Conservation (phyloP, 2,797 vertebrate species). For the Paramormyrops hopkinsi region DNA sequence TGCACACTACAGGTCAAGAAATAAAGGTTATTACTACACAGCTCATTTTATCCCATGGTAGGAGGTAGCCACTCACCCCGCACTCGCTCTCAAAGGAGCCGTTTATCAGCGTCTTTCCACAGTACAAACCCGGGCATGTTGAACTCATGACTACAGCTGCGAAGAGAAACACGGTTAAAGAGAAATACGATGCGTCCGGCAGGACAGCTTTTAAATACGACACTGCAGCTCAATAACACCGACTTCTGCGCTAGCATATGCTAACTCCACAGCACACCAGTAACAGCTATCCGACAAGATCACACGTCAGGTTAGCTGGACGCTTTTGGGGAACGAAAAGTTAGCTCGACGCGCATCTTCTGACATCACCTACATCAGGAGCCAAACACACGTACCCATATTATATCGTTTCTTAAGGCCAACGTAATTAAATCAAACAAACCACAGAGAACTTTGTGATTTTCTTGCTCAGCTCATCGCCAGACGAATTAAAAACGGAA, state of each 20-base stretch:
- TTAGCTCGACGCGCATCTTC: background rate
- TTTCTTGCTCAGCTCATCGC: constrained; percentile 10
- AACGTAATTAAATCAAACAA: background rate
- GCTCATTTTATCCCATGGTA: background rate
- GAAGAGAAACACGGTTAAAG: constrained; percentile 25
- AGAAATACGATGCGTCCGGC: background rate
- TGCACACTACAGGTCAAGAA: background rate
- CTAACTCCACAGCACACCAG: background rate
- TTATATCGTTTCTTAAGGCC: constrained; percentile 6
- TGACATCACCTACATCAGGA: background rate
- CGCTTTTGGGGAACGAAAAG: background rate
- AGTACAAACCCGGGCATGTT: constrained; percentile 91
- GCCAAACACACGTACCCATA: constrained; percentile 20
- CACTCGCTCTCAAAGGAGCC: constrained; percentile 74
- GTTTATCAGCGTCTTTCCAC: constrained; percentile 74
- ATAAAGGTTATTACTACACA: background rate
- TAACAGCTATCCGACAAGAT: background rate
- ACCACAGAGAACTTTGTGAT: background rate
- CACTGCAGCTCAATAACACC: background rate
- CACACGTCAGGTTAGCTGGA: background rate
- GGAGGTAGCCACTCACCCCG: constrained; percentile 70
- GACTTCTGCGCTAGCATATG: background rate
- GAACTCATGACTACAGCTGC: constrained; percentile 78
- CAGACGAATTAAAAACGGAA: constrained; percentile 10
- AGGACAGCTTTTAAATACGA: background rate